Base-by-base conservation (phyloP, 1,140 invertebrate species). In the Stenopsyche tienmushanensis region DNA sequence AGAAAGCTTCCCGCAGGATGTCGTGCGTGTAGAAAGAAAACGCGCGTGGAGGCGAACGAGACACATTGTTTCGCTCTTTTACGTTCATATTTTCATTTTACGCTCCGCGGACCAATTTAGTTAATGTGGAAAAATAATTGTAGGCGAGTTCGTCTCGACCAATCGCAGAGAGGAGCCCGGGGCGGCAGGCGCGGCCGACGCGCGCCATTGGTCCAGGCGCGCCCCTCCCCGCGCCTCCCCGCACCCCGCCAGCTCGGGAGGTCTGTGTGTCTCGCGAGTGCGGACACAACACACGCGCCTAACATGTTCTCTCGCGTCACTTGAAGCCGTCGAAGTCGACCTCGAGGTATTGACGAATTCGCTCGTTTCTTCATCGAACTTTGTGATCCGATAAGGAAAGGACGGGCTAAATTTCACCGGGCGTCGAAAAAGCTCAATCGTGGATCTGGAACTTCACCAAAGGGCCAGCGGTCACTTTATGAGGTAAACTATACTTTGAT, bases 381-480 rank as follows among this genome's bases (percentile, higher is more conserved):
- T n/a, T n/a, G n/a, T n/a, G n/a, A n/a, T n/a, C n/a, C n/a, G n/a
- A n/a, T n/a, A n/a, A n/a, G n/a, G n/a, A n/a, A n/a, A n/a, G n/a
- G n/a, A n/a, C n/a, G n/a, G 44, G 18, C 13, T 50, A 15, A 44
- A n/a, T 55, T 34, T 49, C 45, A 63, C 45, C 45, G n/a, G 20
- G 23, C n/a, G 34, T 5, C 39, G 25, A 47, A 29, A 59, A 50
- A 54, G 41, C 34, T 17, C 44, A 42, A 69, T 18, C 68, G 68
- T 70, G 68, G 68, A 70, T 66, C 68, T 70, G 62, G 68, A 70
- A 52, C 68, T 70, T 39, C 68, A 70, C 44, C 68, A 70, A 45
- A 45, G 68, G 62, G 68, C 68, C 68, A 66, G 68, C 68, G 68
- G 68, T 26, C 68, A 70, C 68, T 70, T 70, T 64, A 70, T 70